Percentiles rank a stretch among this genome's conserved stretches.
Evolutionary conservation across 2,888 invertebrate genomes (phyloP).

Genomic region (Drosophila borborema): DNA sequence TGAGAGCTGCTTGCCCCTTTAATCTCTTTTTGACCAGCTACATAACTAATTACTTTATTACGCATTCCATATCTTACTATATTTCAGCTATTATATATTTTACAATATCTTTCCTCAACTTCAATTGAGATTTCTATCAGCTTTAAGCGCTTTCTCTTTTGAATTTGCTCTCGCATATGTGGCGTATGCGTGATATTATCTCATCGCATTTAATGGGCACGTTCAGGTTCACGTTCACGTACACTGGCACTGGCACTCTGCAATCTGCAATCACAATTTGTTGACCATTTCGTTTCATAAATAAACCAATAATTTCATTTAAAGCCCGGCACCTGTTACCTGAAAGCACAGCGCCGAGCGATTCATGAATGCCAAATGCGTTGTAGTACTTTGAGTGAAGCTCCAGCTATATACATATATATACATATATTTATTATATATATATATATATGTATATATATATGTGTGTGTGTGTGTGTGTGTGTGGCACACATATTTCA

Average conservation of each 20-base stretch:
- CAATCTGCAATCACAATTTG: slow-evolving; percentile 64
- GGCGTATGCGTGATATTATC: slow-evolving; percentile 5
- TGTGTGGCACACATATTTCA: background rate
- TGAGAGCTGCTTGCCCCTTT: too few relatives aligned
- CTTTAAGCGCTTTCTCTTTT: background rate
- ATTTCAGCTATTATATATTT: background rate
- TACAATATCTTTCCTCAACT: background rate
- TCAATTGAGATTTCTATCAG: background rate
- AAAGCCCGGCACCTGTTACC: slow-evolving; percentile 64
- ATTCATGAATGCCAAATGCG: slow-evolving; percentile 53
- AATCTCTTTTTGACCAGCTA: too few relatives aligned
- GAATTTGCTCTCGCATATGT: background rate
- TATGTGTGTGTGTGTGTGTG: background rate
- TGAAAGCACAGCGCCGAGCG: slow-evolving; percentile 29
- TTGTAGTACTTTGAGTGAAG: slow-evolving; percentile 2
- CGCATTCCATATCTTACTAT: background rate
- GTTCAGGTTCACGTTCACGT: slow-evolving; percentile 3
- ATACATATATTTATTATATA: too few relatives aligned
- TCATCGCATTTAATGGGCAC: slow-evolving; percentile 23
- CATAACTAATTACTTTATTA: too few relatives aligned
- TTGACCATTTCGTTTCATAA: slow-evolving; percentile 69
- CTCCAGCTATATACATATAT: background rate
- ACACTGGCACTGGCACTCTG: background rate
- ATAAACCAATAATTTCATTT: slow-evolving; percentile 75
- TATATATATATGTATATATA: background rate